These are phyloP conservation scores for Drosophila mayri DNA, from an alignment of 1,140 invertebrate species.

Conservation along the genomic window DNA sequence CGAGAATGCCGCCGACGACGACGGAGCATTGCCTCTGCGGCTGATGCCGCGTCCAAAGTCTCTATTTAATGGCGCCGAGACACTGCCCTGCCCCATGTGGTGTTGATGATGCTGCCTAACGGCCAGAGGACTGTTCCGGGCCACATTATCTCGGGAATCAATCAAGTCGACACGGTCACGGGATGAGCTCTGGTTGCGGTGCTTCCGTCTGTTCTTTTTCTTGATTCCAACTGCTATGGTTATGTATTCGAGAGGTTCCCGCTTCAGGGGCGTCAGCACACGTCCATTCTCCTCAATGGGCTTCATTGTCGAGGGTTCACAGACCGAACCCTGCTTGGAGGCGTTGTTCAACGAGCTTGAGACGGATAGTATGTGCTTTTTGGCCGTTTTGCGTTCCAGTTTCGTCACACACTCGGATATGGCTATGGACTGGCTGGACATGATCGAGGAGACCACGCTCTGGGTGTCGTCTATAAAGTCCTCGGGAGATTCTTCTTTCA, in stretches of 20 bases:
- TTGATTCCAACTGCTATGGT: conserved; percentile 86
- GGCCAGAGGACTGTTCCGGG: conserved; percentile 87
- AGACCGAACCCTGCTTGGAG: conserved; percentile 46
- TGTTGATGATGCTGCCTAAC: conserved; percentile 72
- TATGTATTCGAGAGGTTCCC: conserved; percentile 89
- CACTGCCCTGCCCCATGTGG: conserved; percentile 82
- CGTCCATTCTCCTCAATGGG: conserved; percentile 84
- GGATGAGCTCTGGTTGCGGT: conserved; percentile 86
- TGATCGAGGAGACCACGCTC: conserved; percentile 89
- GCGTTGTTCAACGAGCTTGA: conserved; percentile 11
- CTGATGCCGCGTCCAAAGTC: conserved; percentile 23
- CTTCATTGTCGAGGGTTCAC: conserved; percentile 47
- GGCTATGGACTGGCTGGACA: conserved; percentile 89
- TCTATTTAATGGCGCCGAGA: conserved; percentile 62
- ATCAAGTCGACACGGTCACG: conserved; percentile 87
- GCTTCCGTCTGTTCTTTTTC: conserved; percentile 88
- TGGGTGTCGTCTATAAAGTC: conserved; percentile 89
- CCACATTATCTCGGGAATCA: conserved; percentile 85
- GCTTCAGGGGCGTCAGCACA: conserved; percentile 87
- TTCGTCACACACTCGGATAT: conserved; percentile 86
- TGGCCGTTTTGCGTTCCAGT: conserved; percentile 84
- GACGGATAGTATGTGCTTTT: conserved; percentile 85
- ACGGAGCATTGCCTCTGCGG: conserved; percentile 1
- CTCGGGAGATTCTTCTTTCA: conserved; percentile 87
- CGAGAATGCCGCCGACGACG: conserved; percentile 85